These are phyloP conservation scores for Cettia cetti DNA, from an alignment of 2,113 vertebrate genomes.

Conservation along the genomic window DNA sequence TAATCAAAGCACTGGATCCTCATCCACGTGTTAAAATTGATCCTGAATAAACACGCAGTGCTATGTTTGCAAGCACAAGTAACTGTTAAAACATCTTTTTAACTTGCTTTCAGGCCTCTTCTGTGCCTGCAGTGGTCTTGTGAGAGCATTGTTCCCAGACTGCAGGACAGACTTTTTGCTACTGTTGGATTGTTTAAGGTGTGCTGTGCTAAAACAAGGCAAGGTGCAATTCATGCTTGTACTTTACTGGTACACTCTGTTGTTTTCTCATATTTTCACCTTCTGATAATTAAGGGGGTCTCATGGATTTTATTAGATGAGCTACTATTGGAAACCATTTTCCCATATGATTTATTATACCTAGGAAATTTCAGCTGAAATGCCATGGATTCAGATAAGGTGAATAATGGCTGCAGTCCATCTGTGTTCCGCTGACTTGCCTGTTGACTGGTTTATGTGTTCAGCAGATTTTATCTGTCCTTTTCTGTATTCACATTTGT, in stretches of 20 bases:
- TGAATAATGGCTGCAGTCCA: slow-evolving; percentile 2
- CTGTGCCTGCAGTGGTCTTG: neutral
- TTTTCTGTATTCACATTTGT: slow-evolving; percentile 43
- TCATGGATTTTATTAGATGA: neutral
- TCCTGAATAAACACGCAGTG: neutral
- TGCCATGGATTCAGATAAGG: neutral
- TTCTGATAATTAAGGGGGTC: neutral
- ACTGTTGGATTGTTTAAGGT: neutral
- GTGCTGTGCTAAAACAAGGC: neutral
- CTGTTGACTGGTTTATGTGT: slow-evolving; percentile 29
- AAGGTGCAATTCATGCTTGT: neutral
- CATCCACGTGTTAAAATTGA: neutral
- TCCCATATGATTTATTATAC: neutral
- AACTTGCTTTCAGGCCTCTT: neutral
- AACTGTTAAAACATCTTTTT: neutral
- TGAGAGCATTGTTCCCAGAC: neutral
- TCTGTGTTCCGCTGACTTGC: slow-evolving; percentile 1
- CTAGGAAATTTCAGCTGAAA: slow-evolving; percentile 7
- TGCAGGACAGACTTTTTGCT: neutral
- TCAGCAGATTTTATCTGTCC: slow-evolving; percentile 47
- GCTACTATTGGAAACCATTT: neutral
- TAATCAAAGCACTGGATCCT: neutral
- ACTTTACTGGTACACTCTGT: neutral
- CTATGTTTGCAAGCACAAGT: neutral
- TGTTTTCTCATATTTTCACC: neutral